phyloP scores from a whole-genome alignment of 2,797 vertebrate genomes.

The Tiaroga cobitis region DNA sequence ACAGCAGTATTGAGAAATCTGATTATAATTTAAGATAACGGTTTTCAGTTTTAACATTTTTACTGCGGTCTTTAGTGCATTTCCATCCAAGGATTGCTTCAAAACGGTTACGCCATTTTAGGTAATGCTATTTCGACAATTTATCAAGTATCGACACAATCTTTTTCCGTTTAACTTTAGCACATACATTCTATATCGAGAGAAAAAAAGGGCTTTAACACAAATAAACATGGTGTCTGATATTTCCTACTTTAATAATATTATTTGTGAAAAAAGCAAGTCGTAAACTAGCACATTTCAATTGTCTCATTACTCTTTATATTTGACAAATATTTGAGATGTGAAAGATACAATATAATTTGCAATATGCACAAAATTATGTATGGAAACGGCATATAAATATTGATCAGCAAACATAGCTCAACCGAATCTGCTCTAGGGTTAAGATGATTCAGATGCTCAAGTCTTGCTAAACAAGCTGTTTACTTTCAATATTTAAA shows the following conservation, averaged over 20 bases:
- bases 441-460: slow-evolving; percentile 7
- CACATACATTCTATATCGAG: neutral
- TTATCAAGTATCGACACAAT: neutral
- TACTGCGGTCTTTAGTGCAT: neutral
- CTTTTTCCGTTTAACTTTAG: neutral
- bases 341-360: neutral
- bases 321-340: neutral
- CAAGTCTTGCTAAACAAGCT: slow-evolving; percentile 25
- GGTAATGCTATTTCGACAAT: neutral
- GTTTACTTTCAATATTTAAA: slow-evolving; percentile 51
- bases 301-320: neutral
- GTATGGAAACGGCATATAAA: neutral
- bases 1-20: neutral
- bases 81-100: neutral
- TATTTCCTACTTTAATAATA: neutral
- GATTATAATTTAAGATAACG: neutral
- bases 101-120: neutral
- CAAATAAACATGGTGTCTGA: neutral
- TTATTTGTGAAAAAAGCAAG: neutral
- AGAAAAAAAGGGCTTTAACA: neutral
- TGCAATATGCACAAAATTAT: neutral
- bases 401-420: no score
- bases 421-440: neutral
- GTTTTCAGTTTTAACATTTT: neutral
- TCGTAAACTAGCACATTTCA: neutral